Conservation (phyloP, 2,113 vertebrate species). For the Tachuris rubrigastra region DNA sequence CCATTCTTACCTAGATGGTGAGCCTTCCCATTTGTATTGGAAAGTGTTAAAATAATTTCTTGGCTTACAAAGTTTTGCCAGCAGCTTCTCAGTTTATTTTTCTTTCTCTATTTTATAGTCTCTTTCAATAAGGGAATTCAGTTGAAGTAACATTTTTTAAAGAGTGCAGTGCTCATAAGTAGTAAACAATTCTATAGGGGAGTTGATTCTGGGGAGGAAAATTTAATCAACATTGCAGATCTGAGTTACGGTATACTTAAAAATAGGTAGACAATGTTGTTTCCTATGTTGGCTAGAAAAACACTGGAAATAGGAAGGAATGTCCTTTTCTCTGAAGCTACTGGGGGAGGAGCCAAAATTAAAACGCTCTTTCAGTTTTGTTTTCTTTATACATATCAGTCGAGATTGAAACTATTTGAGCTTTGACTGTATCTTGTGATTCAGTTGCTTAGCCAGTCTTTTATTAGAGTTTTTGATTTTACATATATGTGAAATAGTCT, state of each 20-base stretch:
- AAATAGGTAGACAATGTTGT: constrained; percentile 6
- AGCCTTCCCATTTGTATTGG: background rate
- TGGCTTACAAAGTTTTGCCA: background rate
- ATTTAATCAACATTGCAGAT: background rate
- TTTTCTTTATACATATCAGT: background rate
- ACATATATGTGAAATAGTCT: background rate
- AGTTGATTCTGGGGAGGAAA: background rate
- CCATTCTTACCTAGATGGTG: background rate
- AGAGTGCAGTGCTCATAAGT: background rate
- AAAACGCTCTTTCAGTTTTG: background rate
- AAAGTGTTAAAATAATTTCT: constrained; percentile 18
- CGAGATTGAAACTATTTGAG: background rate
- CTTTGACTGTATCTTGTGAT: background rate
- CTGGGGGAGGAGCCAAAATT: background rate
- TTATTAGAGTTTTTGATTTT: background rate
- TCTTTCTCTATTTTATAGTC: background rate
- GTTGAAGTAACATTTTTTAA: background rate
- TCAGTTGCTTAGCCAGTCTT: background rate
- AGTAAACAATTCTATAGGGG: background rate
- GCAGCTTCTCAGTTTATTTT: background rate
- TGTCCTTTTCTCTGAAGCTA: background rate
- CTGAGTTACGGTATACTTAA: background rate
- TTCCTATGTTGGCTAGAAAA: constrained; percentile 19
- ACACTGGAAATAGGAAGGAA: background rate
- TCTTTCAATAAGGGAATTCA: background rate